These are phyloP conservation scores for Atta colombica DNA, from an alignment of 1,140 invertebrate species.

Conservation along the genomic window DNA sequence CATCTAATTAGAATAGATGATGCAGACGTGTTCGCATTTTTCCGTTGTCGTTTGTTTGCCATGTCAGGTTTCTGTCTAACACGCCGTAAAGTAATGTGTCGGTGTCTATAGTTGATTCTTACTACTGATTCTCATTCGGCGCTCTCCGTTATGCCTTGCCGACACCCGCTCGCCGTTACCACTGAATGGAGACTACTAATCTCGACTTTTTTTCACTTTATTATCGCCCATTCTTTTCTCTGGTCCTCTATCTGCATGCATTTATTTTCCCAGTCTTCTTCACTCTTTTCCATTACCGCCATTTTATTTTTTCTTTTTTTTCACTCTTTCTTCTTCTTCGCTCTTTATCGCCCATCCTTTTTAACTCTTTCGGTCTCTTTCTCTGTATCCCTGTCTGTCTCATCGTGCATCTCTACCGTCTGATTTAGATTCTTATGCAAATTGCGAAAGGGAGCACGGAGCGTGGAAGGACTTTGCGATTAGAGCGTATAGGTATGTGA, in stretches of 20 bases:
- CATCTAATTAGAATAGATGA: neutral
- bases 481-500: constrained; percentile 48
- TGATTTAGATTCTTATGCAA: constrained; percentile 80
- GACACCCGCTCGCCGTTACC: neutral
- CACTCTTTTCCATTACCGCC: neutral
- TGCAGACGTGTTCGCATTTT: constrained; percentile 7
- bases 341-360: constrained; percentile 48
- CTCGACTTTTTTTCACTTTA: constrained; percentile 36
- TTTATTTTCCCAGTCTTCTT: constrained; percentile 21
- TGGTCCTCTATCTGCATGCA: neutral
- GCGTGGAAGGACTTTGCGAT: constrained; percentile 37
- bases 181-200: neutral
- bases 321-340: constrained; percentile 27
- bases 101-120: constrained; percentile 53
- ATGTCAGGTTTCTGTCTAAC: neutral
- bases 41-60: neutral
- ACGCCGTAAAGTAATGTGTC: neutral
- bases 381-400: constrained; percentile 31
- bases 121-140: constrained; percentile 67
- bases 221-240: neutral
- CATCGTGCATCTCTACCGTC: constrained; percentile 59
- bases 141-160: neutral
- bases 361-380: constrained; percentile 18
- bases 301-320: neutral
- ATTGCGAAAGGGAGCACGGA: constrained; percentile 58